Evolutionary conservation across 92 coral and sea anemone genomes (phyloP).

Genomic region (Palythoa caribaeorum): DNA sequence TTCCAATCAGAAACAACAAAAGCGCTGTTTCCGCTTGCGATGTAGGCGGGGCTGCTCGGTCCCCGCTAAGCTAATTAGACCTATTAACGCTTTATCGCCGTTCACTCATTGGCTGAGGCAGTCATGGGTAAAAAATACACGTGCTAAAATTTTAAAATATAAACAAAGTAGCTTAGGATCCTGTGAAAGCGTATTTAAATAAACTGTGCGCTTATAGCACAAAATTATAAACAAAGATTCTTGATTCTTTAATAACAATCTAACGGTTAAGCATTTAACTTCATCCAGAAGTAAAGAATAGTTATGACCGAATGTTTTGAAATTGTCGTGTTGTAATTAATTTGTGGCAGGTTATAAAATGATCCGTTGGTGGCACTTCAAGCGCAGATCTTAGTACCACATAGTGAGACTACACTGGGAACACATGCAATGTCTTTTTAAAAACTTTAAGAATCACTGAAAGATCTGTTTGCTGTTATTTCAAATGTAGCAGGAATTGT

Average conservation of each 20-base stretch:
- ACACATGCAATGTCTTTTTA: conserved; percentile 22
- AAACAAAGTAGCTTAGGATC: conserved; percentile 47
- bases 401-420: background rate
- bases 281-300: background rate
- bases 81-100: conserved; percentile 54
- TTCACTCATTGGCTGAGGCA: conserved; percentile 51
- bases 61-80: conserved; percentile 59
- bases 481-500: background rate
- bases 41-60: conserved; percentile 74
- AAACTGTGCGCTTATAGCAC: background rate
- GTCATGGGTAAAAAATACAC: conserved; percentile 62
- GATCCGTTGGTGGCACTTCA: background rate
- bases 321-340: background rate
- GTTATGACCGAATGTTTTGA: background rate
- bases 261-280: background rate
- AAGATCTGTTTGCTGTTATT: background rate
- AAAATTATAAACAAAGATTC: background rate
- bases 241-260: background rate
- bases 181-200: conserved; percentile 8
- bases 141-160: conserved; percentile 69
- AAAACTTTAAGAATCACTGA: background rate
- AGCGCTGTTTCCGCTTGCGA: conserved; percentile 73
- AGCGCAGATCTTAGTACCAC: conserved; percentile 4
- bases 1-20: conserved; percentile 76
- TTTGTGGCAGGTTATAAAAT: background rate